Conservation (phyloP, 35 echinoderm and acorn worm species). For the Heliocidaris tuberculata region DNA sequence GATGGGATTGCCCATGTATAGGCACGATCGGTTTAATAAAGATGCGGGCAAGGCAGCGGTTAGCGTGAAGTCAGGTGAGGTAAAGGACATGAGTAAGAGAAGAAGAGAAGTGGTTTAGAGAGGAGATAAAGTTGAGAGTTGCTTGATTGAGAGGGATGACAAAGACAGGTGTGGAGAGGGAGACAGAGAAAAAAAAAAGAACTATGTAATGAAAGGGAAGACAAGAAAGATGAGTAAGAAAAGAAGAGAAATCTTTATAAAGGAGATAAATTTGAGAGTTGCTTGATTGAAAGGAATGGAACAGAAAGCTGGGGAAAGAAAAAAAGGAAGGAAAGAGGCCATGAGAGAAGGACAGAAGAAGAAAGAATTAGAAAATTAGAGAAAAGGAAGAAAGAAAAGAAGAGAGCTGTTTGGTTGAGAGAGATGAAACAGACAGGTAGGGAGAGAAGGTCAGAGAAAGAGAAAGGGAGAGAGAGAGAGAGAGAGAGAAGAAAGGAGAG, state of each 20-base stretch:
- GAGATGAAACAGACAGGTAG: neutral
- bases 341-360: neutral
- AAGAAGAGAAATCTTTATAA: neutral
- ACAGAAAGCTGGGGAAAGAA: neutral
- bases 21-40: conserved; percentile 10
- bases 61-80: neutral
- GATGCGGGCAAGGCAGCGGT: neutral
- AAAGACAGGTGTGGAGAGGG: neutral
- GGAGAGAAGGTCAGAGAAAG: neutral
- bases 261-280: neutral
- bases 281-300: neutral
- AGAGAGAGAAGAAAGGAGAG: neutral
- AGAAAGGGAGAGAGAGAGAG: neutral
- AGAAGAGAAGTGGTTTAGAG: neutral
- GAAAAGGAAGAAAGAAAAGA: neutral
- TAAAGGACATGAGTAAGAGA: neutral
- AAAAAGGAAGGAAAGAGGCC: neutral
- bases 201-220: neutral
- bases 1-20: neutral
- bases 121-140: neutral
- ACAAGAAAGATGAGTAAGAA: neutral
- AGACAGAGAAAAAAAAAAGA: neutral
- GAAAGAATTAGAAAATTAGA: neutral
- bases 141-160: conserved; percentile 3
- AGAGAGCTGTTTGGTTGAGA: neutral